Evolutionary conservation across 2,888 invertebrate genomes (phyloP).

Genomic region (Cosmopolites sordidus): DNA sequence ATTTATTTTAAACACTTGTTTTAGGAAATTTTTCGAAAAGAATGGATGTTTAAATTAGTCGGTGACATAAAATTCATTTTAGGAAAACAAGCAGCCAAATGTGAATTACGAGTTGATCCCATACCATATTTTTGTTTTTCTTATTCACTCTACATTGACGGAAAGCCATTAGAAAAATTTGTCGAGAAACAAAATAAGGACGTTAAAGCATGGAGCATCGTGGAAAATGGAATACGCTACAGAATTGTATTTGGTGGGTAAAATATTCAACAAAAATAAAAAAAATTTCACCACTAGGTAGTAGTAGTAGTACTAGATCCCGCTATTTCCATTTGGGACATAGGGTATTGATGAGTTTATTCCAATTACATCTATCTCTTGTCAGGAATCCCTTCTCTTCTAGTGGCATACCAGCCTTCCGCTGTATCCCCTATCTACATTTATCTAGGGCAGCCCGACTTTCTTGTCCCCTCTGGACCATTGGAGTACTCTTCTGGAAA

Average conservation of each 20-base stretch:
- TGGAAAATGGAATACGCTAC: conserved; percentile 53
- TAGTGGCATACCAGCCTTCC: no score
- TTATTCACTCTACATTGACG: conserved; percentile 77
- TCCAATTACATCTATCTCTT: no score
- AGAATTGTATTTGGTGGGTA: conserved; percentile 76
- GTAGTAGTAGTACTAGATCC: no score
- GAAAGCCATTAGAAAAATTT: conserved; percentile 75
- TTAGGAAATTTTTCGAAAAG: conserved; percentile 68
- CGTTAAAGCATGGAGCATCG: conserved; percentile 69
- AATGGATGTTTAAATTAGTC: conserved; percentile 92
- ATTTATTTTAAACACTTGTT: conserved; percentile 30
- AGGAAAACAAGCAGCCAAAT: conserved; percentile 50
- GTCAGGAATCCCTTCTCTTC: no score
- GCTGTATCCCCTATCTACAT: no score
- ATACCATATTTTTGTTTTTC: conserved; percentile 73
- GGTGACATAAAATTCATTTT: conserved; percentile 76
- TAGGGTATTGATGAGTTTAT: no score
- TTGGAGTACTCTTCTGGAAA: no score
- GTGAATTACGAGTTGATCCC: conserved; percentile 55
- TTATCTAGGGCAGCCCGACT: no score
- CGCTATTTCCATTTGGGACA: no score
- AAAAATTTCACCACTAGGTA: no score
- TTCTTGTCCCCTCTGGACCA: no score
- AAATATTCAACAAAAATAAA: no score
- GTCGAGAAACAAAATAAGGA: conserved; percentile 73